These are phyloP conservation scores for Himalopsyche tibetana DNA, from an alignment of 2,888 invertebrate genomes.

Conservation along the genomic window DNA sequence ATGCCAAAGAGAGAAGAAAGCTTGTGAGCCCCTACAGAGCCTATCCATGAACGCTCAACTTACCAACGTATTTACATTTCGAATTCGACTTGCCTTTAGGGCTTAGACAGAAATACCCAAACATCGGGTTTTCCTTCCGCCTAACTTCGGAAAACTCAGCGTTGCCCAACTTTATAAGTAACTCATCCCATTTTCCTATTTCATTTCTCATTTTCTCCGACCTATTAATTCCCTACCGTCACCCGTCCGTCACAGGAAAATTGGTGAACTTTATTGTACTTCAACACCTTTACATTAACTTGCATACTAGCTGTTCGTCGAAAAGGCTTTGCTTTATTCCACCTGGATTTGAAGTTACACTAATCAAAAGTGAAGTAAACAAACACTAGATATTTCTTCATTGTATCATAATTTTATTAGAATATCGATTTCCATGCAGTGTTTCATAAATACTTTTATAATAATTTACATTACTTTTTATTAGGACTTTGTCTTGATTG, in stretches of 20 bases:
- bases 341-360: neutral
- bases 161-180: slow-evolving; percentile 48
- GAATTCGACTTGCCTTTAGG: slow-evolving; percentile 57
- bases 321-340: neutral
- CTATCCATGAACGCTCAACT: slow-evolving; percentile 42
- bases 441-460: too few relatives aligned
- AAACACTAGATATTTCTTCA: too few relatives aligned
- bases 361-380: too few relatives aligned
- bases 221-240: slow-evolving; percentile 24
- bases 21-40: slow-evolving; percentile 49
- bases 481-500: too few relatives aligned
- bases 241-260: slow-evolving; percentile 26
- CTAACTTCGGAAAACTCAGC: slow-evolving; percentile 48
- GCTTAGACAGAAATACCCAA: slow-evolving; percentile 46
- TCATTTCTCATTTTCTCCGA: slow-evolving; percentile 22
- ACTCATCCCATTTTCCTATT: slow-evolving; percentile 35
- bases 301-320: neutral
- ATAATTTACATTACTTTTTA: too few relatives aligned
- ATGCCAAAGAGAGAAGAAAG: slow-evolving; percentile 47
- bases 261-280: slow-evolving; percentile 7
- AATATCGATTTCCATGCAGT: too few relatives aligned
- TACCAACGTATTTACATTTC: slow-evolving; percentile 57
- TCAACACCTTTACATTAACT: neutral
- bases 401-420: too few relatives aligned
- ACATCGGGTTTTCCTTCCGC: slow-evolving; percentile 37